phyloP scores from a whole-genome alignment of 1,140 invertebrate species.

The Drosophila serrata region DNA sequence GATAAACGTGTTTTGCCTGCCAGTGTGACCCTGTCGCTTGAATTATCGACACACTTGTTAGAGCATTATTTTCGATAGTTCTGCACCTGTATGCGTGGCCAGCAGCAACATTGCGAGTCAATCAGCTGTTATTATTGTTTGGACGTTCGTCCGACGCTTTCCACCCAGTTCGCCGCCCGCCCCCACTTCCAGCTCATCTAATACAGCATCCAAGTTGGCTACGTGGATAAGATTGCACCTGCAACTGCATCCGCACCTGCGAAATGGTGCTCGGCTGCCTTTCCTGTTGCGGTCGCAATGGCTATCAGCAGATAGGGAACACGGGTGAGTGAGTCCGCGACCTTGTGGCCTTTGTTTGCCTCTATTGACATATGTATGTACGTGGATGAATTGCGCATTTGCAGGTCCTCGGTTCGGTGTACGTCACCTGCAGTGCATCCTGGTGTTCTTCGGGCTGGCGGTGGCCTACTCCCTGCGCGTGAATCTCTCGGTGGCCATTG shows the following conservation, averaged over 20 bases:
- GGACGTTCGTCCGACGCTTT: background rate
- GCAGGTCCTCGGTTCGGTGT: conserved; percentile 86
- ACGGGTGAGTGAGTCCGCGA: conserved; percentile 51
- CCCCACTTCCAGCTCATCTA: conserved; percentile 1
- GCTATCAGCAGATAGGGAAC: conserved; percentile 73
- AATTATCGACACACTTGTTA: conserved; percentile 27
- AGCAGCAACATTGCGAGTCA: background rate
- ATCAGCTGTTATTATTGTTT: conserved; percentile 41
- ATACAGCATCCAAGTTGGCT: conserved; percentile 36
- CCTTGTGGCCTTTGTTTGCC: background rate
- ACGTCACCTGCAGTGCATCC: conserved; percentile 88
- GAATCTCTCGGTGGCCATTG: conserved; percentile 89
- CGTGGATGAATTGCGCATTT: background rate
- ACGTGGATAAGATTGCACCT: conserved; percentile 36
- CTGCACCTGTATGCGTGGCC: background rate
- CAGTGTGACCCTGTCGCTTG: background rate
- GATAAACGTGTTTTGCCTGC: background rate
- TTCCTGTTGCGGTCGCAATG: conserved; percentile 60
- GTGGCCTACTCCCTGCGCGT: conserved; percentile 89
- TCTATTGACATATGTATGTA: background rate
- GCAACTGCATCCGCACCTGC: background rate
- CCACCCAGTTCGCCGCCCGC: background rate
- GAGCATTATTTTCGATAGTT: conserved; percentile 20
- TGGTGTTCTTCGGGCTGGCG: conserved; percentile 88
- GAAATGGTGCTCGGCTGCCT: conserved; percentile 70